Base-by-base conservation (phyloP, 1,140 invertebrate species). In the Drosophila nannoptera region DNA sequence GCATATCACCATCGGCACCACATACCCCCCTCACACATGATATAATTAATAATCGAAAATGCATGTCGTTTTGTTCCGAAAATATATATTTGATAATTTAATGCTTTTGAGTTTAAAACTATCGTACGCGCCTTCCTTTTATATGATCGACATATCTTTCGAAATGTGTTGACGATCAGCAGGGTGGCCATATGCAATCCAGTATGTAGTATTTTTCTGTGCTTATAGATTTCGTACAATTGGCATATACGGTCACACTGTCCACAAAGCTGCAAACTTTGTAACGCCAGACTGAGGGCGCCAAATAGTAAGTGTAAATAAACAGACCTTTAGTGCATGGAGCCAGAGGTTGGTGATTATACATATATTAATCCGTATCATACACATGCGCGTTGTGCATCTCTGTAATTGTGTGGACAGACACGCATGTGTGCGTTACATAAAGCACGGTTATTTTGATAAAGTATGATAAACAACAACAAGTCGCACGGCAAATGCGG, bases 381-480 rank as follows among this genome's bases (percentile, higher is more conserved):
- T 4, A 43, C 12, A 43, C 1, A 0, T 9, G 0, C 9, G 43
- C 6, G 16, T 42, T 3, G 12, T 66, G 7, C 36, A n/a, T 38
- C 12, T 43, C 5, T 40, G 29, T 29, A 31, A n/a, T 14, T 46
- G 40, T 60, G 32, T 56, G 29, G 32, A 22, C 22, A 22, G 22
- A 22, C 22, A 22, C 22, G 22, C 22, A 42, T 6, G 12, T 63
- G 69, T 73, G 76, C 45, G 36, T 81, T 81, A 81, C 58, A 69
- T 81, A 81, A 80, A 80, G 16, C 14, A n/a, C 36, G 52, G 29
- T 56, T 63, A 50, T 48, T 42, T 63, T 73, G 65, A 81, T 69
- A 80, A 69, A 62, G 43, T 33, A 48, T 75, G 68, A 81, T 73
- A 77, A 77, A 81, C 73, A 60, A 49, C 46, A 62, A 62, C 38